Percentiles rank a stretch among this genome's conserved stretches.
Conservation (phyloP, 37 sponge, comb jelly and placozoan genomes). For the Eunapius fragilis region DNA sequence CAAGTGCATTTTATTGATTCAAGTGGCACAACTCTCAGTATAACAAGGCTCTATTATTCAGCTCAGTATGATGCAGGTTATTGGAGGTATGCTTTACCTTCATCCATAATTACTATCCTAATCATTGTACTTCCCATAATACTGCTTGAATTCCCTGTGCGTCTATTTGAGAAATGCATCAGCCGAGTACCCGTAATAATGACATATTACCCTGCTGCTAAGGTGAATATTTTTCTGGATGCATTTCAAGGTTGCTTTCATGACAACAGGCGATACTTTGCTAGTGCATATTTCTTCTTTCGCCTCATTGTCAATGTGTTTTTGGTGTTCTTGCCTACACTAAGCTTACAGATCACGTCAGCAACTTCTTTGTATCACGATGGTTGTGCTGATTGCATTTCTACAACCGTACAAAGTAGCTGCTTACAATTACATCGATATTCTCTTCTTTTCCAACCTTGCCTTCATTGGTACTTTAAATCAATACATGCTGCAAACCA, state of each 20-base stretch:
- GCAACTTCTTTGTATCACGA: slow-evolving; percentile 10
- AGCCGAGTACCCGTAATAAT: background rate
- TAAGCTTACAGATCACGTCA: slow-evolving; percentile 6
- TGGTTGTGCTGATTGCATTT: slow-evolving; percentile 1
- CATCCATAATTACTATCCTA: background rate
- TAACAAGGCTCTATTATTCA: no score
- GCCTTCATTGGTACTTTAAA: slow-evolving; percentile 10
- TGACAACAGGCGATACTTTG: slow-evolving; percentile 35
- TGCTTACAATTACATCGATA: slow-evolving; percentile 17
- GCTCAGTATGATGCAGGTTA: background rate
- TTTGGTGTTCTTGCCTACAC: background rate
- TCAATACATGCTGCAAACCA: background rate
- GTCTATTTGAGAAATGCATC: background rate
- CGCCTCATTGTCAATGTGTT: background rate
- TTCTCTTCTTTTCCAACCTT: slow-evolving; percentile 11
- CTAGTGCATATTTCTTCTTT: slow-evolving; percentile 19
- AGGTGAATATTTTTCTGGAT: slow-evolving; percentile 21
- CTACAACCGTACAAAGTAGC: slow-evolving; percentile 18
- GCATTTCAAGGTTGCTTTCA: slow-evolving; percentile 26
- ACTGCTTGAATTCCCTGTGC: slow-evolving; percentile 10
- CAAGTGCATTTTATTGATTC: background rate
- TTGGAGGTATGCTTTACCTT: background rate
- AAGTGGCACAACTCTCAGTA: background rate
- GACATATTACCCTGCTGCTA: slow-evolving; percentile 5
- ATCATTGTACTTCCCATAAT: background rate